Evolutionary conservation across 2,888 invertebrate species (phyloP).

Genomic region (Ecdyonurus torrentis): DNA sequence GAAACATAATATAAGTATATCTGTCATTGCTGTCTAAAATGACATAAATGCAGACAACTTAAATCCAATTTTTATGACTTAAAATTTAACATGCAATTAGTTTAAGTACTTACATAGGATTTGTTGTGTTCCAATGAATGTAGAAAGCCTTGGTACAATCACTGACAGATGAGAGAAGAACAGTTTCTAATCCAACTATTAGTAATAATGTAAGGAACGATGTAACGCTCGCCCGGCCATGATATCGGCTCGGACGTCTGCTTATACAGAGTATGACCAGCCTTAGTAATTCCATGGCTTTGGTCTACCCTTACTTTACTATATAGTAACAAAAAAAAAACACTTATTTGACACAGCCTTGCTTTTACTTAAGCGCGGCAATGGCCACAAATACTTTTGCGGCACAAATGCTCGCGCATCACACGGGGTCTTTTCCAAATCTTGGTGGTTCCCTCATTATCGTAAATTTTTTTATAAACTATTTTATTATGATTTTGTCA

Average conservation of each 20-base stretch:
- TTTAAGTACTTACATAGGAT: conserved; percentile 50
- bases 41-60: no score
- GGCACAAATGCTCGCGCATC: background rate
- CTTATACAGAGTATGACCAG: background rate
- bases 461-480: background rate
- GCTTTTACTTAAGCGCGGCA: background rate
- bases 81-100: background rate
- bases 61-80: background rate
- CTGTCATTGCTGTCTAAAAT: no score
- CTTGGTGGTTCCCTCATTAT: background rate
- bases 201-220: conserved; percentile 6
- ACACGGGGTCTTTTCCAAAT: background rate
- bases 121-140: conserved; percentile 82
- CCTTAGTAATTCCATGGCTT: background rate
- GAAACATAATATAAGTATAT: no score
- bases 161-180: conserved; percentile 45
- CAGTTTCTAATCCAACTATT: conserved; percentile 26
- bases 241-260: background rate
- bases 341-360: background rate
- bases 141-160: conserved; percentile 70
- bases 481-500: background rate
- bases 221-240: background rate
- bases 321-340: background rate
- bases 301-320: background rate
- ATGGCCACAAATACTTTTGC: background rate